Evolutionary conservation across 2,113 vertebrate species (phyloP).

Genomic region (Marcusenius ussheri): DNA sequence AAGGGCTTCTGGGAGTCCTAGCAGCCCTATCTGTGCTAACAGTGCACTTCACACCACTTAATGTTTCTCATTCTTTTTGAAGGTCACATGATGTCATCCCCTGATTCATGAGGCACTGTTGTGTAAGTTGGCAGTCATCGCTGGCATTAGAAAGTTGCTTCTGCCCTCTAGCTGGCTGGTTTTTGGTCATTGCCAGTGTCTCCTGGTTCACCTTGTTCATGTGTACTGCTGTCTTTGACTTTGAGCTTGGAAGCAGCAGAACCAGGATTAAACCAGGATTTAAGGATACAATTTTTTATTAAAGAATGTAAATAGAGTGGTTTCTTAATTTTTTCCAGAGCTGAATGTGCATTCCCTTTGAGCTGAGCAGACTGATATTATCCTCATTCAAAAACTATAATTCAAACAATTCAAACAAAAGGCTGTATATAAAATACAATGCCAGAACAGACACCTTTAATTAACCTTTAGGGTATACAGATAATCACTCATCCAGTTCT

Average conservation of each 20-base stretch:
- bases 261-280: background rate
- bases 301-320: background rate
- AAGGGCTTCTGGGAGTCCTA: too few relatives aligned
- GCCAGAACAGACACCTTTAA: background rate
- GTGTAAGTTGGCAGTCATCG: background rate
- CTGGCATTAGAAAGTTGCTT: background rate
- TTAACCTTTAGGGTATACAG: background rate
- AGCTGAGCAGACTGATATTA: background rate
- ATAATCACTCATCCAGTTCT: background rate
- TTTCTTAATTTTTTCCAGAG: background rate
- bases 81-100: background rate
- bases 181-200: background rate
- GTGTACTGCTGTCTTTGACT: background rate
- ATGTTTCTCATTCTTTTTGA: too few relatives aligned
- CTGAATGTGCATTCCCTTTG: background rate
- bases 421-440: background rate
- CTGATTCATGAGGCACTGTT: background rate
- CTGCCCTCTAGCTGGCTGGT: background rate
- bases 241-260: background rate
- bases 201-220: background rate
- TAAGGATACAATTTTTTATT: background rate
- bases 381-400: background rate
- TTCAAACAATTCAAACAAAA: background rate
- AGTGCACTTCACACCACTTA: too few relatives aligned
- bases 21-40: too few relatives aligned